Conservation (phyloP, 2,113 vertebrate species). For the Gallinago paraguaiae region DNA sequence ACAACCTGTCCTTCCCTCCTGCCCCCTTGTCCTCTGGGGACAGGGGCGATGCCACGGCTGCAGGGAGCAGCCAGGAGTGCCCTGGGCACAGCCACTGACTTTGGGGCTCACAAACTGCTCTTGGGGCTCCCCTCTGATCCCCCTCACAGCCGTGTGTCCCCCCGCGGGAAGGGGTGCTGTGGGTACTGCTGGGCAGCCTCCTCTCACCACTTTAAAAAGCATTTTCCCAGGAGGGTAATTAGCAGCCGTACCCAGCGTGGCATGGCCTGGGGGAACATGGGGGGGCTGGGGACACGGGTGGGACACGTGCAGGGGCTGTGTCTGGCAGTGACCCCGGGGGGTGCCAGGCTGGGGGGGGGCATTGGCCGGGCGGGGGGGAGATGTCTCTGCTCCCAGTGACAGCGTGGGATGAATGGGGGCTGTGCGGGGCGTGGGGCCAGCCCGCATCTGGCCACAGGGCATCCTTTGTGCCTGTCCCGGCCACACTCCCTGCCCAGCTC, state of each 20-base stretch:
- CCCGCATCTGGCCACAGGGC: slow-evolving; percentile 10
- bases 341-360: not conserved
- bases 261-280: fast-evolving
- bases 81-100: not conserved
- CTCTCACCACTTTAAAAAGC: not conserved
- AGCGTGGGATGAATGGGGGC: not conserved
- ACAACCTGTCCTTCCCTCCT: no score
- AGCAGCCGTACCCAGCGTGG: not conserved
- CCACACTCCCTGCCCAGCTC: not conserved
- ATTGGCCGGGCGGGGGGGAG: not conserved
- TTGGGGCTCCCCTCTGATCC: fast-evolving
- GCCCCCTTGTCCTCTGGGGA: not conserved
- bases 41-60: fast-evolving
- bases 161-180: not conserved
- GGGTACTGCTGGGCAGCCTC: not conserved
- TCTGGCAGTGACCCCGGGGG: not conserved
- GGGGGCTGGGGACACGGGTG: fast-evolving
- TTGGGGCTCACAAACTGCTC: fast-evolving
- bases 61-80: not conserved
- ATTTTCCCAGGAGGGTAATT: not conserved
- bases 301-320: fast-evolving
- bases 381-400: not conserved
- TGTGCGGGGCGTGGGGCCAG: not conserved
- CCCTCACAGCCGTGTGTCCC: not conserved
- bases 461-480: not conserved